Evolutionary conservation across 2,797 vertebrate species (phyloP).

Genomic region (Mastacembelus armatus): DNA sequence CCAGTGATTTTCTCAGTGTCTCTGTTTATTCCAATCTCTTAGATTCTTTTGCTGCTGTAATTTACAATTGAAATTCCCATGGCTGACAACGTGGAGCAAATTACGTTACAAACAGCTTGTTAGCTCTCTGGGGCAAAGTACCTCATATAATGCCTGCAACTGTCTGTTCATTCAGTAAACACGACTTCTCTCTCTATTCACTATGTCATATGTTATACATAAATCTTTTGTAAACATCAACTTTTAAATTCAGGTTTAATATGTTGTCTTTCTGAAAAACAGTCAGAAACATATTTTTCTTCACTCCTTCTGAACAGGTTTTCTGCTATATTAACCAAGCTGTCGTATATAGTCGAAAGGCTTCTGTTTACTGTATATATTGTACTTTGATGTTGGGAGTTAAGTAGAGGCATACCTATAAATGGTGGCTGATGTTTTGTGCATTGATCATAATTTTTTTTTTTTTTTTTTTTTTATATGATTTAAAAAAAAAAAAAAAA

Average conservation of each 20-base stretch:
- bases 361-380: too few relatives aligned
- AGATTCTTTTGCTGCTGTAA: background rate
- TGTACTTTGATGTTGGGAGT: too few relatives aligned
- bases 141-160: conserved; percentile 55
- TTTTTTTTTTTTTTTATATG: background rate
- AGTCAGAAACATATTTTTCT: too few relatives aligned
- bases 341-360: too few relatives aligned
- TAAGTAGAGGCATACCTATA: too few relatives aligned
- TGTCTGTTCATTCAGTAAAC: conserved; percentile 30
- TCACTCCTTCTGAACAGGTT: too few relatives aligned
- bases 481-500: too few relatives aligned
- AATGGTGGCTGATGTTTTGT: background rate
- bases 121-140: conserved; percentile 29
- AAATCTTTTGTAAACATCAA: background rate
- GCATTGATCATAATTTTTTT: background rate
- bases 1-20: background rate
- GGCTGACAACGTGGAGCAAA: conserved; percentile 38
- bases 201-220: conserved; percentile 9
- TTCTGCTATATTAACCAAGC: too few relatives aligned
- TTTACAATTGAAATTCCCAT: conserved; percentile 42
- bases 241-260: background rate
- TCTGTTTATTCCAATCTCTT: conserved; percentile 4
- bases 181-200: conserved; percentile 1
- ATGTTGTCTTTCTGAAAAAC: background rate
- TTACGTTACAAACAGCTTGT: conserved; percentile 45